phyloP scores from a whole-genome alignment of 2,888 invertebrate genomes.

The Lepetodrilus schrolli region DNA sequence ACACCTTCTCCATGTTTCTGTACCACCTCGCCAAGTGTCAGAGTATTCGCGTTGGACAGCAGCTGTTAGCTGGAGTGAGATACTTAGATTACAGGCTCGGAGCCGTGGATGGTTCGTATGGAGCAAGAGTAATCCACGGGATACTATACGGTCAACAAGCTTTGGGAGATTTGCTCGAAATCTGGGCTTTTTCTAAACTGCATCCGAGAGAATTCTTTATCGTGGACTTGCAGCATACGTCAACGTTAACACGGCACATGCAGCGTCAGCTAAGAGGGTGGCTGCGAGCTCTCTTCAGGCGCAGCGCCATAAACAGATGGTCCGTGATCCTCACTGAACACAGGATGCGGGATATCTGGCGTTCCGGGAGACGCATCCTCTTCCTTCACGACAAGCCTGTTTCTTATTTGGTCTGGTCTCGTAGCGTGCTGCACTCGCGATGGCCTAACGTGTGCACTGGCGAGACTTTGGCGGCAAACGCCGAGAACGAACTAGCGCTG shows the following conservation, averaged over 20 bases:
- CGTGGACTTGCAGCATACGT: background rate
- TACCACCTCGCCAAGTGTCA: constrained; percentile 14
- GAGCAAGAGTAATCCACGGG: constrained; percentile 3
- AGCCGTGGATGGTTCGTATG: background rate
- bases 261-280: background rate
- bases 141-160: background rate
- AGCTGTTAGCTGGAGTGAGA: background rate
- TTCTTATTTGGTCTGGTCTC: background rate
- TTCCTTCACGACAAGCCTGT: constrained; percentile 3
- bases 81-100: constrained; percentile 2
- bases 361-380: background rate
- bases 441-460: constrained; percentile 16
- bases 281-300: background rate
- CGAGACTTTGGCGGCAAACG: background rate
- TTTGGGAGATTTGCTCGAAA: background rate
- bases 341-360: background rate
- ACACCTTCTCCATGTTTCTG: background rate
- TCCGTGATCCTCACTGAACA: background rate
- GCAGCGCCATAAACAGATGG: background rate
- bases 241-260: background rate
- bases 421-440: background rate
- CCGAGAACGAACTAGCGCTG: background rate
- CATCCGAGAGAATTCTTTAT: background rate
- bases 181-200: constrained; percentile 7
- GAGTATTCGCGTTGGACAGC: background rate